These are phyloP conservation scores for Cerceris ruficornis DNA, from an alignment of 2,888 invertebrate genomes.

Conservation along the genomic window DNA sequence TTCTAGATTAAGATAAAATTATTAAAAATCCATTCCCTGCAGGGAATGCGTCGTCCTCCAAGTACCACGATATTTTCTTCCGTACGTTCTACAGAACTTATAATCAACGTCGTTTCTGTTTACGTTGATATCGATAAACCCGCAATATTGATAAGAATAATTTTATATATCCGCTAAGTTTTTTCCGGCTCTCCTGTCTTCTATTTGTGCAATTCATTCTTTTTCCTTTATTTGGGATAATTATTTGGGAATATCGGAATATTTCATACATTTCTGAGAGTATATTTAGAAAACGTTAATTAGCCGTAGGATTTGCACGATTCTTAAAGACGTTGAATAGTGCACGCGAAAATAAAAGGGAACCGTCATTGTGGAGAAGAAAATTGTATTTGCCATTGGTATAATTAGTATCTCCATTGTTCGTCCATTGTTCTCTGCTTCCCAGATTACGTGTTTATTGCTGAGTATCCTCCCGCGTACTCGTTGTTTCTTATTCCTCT, in stretches of 20 bases:
- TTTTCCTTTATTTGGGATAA: no score
- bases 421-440: background rate
- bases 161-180: no score
- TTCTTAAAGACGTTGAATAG: background rate
- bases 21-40: no score
- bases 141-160: no score
- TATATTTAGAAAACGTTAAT: no score
- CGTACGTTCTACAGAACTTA: background rate
- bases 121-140: background rate
- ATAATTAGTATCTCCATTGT: background rate
- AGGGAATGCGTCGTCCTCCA: constrained; percentile 6
- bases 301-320: no score
- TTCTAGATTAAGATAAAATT: no score
- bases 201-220: no score
- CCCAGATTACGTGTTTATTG: background rate
- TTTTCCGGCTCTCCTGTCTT: no score
- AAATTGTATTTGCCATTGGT: background rate
- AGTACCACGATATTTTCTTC: background rate
- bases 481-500: background rate
- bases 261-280: no score
- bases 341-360: background rate
- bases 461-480: background rate
- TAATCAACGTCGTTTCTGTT: background rate
- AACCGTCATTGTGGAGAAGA: background rate
- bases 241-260: no score